These are phyloP conservation scores for Gonatopus flavifemur DNA, from an alignment of 1,140 invertebrate genomes.

Conservation along the genomic window DNA sequence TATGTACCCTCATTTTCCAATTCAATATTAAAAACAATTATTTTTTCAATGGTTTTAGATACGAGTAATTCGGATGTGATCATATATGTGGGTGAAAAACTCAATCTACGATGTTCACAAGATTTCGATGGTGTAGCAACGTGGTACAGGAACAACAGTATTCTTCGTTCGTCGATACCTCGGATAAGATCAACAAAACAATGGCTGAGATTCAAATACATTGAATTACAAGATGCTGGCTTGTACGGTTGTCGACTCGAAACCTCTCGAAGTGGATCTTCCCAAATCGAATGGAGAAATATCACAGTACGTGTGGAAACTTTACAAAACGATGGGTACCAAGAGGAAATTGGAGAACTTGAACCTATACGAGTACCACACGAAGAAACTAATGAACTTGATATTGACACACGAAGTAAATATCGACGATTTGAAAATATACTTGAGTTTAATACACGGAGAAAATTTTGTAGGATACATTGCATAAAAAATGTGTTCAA, in stretches of 20 bases:
- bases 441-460: no score
- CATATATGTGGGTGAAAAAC: conserved; percentile 37
- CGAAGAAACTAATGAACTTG: conserved; percentile 51
- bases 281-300: conserved; percentile 41
- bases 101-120: conserved; percentile 41
- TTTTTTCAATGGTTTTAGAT: conserved; percentile 26
- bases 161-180: conserved; percentile 16
- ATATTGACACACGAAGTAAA: conserved; percentile 41
- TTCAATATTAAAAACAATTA: no score
- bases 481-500: no score
- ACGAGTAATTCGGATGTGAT: conserved; percentile 16
- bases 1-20: no score
- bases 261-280: conserved; percentile 5
- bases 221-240: conserved; percentile 38
- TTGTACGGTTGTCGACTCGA: conserved; percentile 40
- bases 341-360: conserved; percentile 30
- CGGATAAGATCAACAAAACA: conserved; percentile 40
- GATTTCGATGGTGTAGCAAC: conserved; percentile 24
- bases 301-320: conserved; percentile 39
- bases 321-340: conserved; percentile 38
- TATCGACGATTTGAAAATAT: neutral
- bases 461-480: no score
- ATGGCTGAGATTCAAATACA: conserved; percentile 36
- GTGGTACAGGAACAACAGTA: conserved; percentile 47
- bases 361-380: conserved; percentile 36